These are phyloP conservation scores for Drosophila aff. DNA, from an alignment of 1,140 invertebrate species.

Conservation along the genomic window DNA sequence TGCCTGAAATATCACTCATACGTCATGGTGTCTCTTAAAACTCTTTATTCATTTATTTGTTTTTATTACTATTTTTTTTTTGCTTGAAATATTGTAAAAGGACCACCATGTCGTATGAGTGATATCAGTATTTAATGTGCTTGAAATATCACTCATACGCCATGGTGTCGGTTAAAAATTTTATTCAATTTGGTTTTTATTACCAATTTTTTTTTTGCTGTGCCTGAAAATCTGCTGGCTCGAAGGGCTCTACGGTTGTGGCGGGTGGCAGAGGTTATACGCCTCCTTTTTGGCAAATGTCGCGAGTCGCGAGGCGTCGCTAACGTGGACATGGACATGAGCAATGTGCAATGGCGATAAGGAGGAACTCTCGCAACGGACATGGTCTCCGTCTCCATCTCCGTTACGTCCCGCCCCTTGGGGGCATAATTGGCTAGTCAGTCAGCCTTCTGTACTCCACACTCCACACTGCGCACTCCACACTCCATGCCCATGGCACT, in stretches of 20 bases:
- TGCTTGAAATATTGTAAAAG: neutral
- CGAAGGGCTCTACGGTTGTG: neutral
- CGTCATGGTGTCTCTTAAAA: neutral
- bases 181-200: neutral
- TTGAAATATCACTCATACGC: neutral
- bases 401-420: neutral
- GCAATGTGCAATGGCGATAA: conserved; percentile 75
- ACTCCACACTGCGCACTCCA: neutral
- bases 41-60: neutral
- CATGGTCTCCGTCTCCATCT: conserved; percentile 18
- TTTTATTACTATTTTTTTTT: no score
- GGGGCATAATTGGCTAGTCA: conserved; percentile 63
- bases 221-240: neutral
- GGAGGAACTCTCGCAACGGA: conserved; percentile 50
- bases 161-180: neutral
- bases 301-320: conserved; percentile 52
- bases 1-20: neutral
- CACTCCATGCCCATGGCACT: conserved; percentile 22
- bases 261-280: neutral
- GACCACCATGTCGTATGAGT: neutral
- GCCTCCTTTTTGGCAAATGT: conserved; percentile 52
- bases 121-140: neutral
- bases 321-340: conserved; percentile 69
- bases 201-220: neutral
- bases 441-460: conserved; percentile 22